Conservation (phyloP, 2,888 invertebrate species). For the Itoplectis maculator region DNA sequence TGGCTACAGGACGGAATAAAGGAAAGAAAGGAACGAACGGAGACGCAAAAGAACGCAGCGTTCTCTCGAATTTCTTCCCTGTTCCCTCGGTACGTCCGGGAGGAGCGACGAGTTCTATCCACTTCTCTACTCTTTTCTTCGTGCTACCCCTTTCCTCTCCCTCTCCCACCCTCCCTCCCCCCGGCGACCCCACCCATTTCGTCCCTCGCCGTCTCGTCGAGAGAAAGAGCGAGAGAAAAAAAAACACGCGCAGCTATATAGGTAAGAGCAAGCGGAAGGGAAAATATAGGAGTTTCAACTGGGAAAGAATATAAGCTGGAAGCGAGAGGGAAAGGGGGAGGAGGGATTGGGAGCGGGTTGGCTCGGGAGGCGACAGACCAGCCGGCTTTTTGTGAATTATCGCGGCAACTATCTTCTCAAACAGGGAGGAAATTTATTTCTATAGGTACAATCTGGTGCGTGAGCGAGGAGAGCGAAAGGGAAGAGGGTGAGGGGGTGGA, state of each 20-base stretch:
- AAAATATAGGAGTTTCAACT: conserved; percentile 76
- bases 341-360: conserved; percentile 31
- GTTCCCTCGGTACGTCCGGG: conserved; percentile 16
- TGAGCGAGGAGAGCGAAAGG: conserved; percentile 74
- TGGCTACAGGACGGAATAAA: conserved; percentile 20
- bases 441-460: conserved; percentile 82
- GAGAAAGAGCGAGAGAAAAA: not conserved
- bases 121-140: conserved; percentile 54
- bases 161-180: not conserved
- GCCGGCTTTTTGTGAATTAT: conserved; percentile 79
- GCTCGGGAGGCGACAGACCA: conserved; percentile 55
- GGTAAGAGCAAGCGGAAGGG: conserved; percentile 47
- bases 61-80: conserved; percentile 10
- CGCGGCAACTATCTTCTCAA: conserved; percentile 81
- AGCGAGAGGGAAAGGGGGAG: conserved; percentile 4
- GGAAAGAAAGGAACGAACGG: conserved; percentile 4
- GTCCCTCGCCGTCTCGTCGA: not conserved
- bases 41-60: conserved; percentile 35
- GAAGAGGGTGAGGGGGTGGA: not conserved
- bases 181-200: not conserved
- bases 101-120: conserved; percentile 33
- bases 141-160: not conserved
- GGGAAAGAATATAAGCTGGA: conserved; percentile 70
- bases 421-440: conserved; percentile 80
- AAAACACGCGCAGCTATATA: conserved; percentile 12